Evolutionary conservation across 2,888 invertebrate genomes (phyloP), one percentile per base, ranked within the genome.

Genomic region (Nomada flava): DNA sequence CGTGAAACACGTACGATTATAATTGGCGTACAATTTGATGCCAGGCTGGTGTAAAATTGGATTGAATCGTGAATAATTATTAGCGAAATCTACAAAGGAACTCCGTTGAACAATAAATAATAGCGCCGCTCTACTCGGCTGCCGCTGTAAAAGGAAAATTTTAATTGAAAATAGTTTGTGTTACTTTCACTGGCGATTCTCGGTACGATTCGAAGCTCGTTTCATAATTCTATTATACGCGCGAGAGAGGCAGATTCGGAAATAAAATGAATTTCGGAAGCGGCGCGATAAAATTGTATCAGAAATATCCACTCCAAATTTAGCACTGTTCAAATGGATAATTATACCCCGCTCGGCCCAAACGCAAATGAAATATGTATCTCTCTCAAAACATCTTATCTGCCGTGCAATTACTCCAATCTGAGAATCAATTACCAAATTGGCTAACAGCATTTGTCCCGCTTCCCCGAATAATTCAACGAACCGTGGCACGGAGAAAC

Each of bases 191-290:
- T 2, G 18, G 18, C 13, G 20, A 50, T 47, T 13, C 18, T 10
- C 4, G 18, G 23, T 0, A 11, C 13, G 26, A 20, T 70, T 63
- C 7, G 23, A 47, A 18, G 23, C 13, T 10, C 44, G 26, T 59
- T 47, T 26, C n/a, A 5, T 5, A 2, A 5, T 0, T 13, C 7
- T 23, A 13, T 5, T 15, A 13, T 23, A 18, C 42, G 15, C 15
- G n/a, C 15, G 15, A 63, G 63, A 29, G n/a, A 1, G n/a, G 50
- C 29, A 29, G 52, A 65, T 65, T 65, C 52, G 13, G 52, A n/a
- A 29, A 52, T 65, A 65, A 65, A 65, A 64, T 26, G 18, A 26
- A 26, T 64, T 64, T 18, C 26, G 18, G 2, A 64, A 65, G 52
- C 13, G n/a, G 26, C 29, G 65, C 50, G 50, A 29, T 52, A 52